These are phyloP conservation scores for Drosophila pullipes DNA, from an alignment of 2,888 invertebrate genomes.

Conservation along the genomic window DNA sequence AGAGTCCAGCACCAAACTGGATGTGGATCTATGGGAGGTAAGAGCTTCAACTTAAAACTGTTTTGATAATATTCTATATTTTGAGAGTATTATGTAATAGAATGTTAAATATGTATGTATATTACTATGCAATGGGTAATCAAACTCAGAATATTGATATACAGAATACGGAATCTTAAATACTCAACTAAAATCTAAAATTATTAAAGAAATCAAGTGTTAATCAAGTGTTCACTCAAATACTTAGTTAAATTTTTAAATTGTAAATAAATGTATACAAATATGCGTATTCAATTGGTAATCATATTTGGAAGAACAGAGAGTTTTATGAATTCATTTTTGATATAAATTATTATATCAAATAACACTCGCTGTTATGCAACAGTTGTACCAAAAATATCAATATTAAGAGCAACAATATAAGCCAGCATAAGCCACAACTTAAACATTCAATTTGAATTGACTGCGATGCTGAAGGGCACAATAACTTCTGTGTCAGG, in stretches of 20 bases:
- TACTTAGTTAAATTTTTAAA: neutral
- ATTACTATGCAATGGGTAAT: too few relatives aligned
- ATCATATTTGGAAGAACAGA: neutral
- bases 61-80: neutral
- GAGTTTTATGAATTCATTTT: neutral
- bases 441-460: neutral
- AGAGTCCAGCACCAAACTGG: slow-evolving; percentile 82
- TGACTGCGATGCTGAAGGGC: neutral
- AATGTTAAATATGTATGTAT: neutral
- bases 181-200: neutral
- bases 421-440: neutral
- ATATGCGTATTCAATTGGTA: neutral
- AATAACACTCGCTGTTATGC: neutral
- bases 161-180: neutral
- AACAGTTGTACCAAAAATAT: neutral
- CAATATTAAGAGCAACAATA: neutral
- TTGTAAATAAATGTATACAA: neutral
- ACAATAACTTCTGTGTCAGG: neutral
- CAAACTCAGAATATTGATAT: neutral
- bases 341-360: neutral
- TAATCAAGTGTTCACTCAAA: neutral
- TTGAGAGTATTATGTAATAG: too few relatives aligned
- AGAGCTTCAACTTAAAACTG: slow-evolving; percentile 14
- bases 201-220: neutral
- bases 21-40: slow-evolving; percentile 85